phyloP scores from a whole-genome alignment of 2,113 vertebrate genomes.

The Micronycteris hirsuta region DNA sequence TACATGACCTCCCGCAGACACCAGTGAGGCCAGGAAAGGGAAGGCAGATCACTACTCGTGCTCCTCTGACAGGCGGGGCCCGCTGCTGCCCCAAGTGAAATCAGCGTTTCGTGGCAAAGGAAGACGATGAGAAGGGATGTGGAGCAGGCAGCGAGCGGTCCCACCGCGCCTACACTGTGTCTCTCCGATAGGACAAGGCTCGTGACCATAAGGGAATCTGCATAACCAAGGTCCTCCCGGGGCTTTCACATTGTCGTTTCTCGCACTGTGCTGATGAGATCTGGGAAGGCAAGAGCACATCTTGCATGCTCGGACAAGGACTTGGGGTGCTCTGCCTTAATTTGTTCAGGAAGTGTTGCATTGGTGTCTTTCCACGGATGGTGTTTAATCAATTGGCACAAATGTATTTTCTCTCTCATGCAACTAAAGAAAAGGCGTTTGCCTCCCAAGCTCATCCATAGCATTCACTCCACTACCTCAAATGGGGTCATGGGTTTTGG shows the following conservation, averaged over 20 bases:
- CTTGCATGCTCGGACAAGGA: rapidly evolving
- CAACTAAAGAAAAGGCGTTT: not conserved
- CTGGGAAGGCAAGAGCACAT: not conserved
- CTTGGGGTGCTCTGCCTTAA: rapidly evolving
- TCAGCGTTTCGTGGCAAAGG: too few relatives aligned
- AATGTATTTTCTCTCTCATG: not conserved
- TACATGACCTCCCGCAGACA: rapidly evolving
- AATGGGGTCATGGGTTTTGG: rapidly evolving
- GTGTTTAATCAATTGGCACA: rapidly evolving
- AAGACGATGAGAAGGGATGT: not conserved
- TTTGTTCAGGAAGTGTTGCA: not conserved
- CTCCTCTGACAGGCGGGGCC: too few relatives aligned
- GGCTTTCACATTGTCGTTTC: not conserved
- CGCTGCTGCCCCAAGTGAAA: rapidly evolving
- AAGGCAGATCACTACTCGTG: rapidly evolving
- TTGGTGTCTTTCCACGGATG: not conserved
- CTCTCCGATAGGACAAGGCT: not conserved
- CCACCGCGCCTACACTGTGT: not conserved
- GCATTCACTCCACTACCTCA: rapidly evolving
- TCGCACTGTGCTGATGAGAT: not conserved
- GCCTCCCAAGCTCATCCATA: not conserved
- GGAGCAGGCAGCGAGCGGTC: rapidly evolving
- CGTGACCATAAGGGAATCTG: rapidly evolving
- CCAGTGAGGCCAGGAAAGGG: not conserved
- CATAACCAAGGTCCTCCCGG: rapidly evolving